A percentile compares a stretch with the other conserved stretches of the same genome.
Evolutionary conservation across 2,113 vertebrate species (phyloP).

Genomic region (Tricholaema leucomelas): DNA sequence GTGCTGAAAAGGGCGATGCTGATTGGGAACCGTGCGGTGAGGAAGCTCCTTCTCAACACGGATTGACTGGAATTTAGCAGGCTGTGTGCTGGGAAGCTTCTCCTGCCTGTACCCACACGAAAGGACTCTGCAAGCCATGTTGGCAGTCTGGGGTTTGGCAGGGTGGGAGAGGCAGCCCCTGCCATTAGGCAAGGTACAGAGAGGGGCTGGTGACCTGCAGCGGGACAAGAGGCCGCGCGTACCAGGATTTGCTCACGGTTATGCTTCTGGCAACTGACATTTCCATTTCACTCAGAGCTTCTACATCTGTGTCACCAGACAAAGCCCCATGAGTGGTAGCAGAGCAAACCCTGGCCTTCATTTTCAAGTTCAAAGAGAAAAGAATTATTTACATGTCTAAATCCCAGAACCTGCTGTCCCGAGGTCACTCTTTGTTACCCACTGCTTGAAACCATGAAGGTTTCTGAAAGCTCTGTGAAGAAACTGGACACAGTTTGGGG

Average conservation of each 20-base stretch:
- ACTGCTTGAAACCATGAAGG: background rate
- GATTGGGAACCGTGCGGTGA: constrained; percentile 19
- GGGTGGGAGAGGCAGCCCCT: background rate
- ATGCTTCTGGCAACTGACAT: constrained; percentile 28
- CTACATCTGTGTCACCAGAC: background rate
- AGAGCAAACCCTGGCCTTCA: constrained; percentile 9
- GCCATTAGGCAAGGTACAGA: background rate
- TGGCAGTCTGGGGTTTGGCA: background rate
- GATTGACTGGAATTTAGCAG: constrained; percentile 9
- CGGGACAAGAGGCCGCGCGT: background rate
- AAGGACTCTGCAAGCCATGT: background rate
- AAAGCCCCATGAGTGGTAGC: background rate
- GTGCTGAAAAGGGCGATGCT: background rate
- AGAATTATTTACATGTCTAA: constrained; percentile 17
- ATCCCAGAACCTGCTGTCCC: background rate
- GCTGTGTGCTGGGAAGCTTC: background rate
- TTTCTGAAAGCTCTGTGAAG: background rate
- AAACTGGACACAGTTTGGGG: fast-evolving
- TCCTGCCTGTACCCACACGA: background rate
- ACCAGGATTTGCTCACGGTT: background rate
- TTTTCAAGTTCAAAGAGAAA: background rate
- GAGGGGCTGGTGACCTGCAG: background rate
- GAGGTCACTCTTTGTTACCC: background rate
- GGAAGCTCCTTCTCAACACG: constrained; percentile 9
- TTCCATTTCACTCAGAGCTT: constrained; percentile 29